Percentiles rank a stretch among this genome's conserved stretches.
These are phyloP conservation scores for Erythrolamprus reginae DNA, from an alignment of 2,113 vertebrate genomes.

Conservation along the genomic window DNA sequence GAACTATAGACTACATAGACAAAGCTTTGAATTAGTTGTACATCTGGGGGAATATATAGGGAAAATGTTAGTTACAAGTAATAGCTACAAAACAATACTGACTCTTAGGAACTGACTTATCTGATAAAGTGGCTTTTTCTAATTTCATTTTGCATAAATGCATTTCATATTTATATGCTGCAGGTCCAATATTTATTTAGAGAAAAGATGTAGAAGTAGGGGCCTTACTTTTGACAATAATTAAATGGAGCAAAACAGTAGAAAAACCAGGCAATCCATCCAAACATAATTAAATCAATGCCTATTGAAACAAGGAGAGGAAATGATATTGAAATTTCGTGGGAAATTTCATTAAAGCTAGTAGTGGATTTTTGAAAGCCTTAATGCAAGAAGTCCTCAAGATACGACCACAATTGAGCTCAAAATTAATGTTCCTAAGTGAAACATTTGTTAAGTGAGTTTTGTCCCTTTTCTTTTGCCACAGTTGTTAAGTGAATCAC, in stretches of 20 bases:
- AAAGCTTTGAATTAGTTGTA: background rate
- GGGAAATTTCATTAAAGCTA: background rate
- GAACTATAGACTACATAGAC: background rate
- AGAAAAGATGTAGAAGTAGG: background rate
- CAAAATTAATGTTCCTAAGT: too few relatives aligned
- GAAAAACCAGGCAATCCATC: background rate
- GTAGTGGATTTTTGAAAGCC: background rate
- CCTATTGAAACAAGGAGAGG: background rate
- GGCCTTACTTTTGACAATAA: background rate
- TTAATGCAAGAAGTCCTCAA: too few relatives aligned
- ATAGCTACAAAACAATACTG: background rate
- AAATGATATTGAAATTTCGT: background rate
- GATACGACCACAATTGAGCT: too few relatives aligned
- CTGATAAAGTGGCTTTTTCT: background rate
- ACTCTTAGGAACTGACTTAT: background rate
- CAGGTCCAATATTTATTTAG: background rate
- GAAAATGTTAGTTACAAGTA: background rate
- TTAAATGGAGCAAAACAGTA: background rate
- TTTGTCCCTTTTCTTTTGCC: too few relatives aligned
- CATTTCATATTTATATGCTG: background rate
- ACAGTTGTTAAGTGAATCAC: too few relatives aligned
- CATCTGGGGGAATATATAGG: background rate
- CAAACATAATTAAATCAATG: background rate
- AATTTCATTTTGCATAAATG: background rate
- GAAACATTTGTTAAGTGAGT: too few relatives aligned